Base-by-base conservation (phyloP, 1,140 invertebrate genomes). In the Tetramorium parvispinum region DNA sequence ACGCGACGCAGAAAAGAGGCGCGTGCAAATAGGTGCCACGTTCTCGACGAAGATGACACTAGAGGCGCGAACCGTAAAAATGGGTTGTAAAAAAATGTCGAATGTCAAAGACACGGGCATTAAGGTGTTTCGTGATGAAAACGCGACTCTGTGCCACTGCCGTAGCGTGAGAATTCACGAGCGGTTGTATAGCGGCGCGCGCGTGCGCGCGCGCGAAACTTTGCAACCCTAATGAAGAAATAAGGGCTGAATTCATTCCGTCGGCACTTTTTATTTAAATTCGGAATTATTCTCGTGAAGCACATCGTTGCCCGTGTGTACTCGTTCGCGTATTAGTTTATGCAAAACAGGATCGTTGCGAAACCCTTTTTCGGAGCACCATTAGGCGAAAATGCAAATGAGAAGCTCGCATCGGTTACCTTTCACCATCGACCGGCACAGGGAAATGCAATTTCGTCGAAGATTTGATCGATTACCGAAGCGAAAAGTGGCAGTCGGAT, bases 321-420 rank as follows among this genome's bases (percentile, higher is more conserved):
- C 68, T 83, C 79, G 55, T 75, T 61, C 79, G 79, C 79, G 68
- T 83, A 83, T 83, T 83, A 83, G 79, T 55, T 83, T 83, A 83
- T 83, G 79, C 79, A 83, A 83, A 83, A 68, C 68, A 46, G 43
- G 68, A 53, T 55, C 53, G 79, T 40, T 46, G 79, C 24, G 68
- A 51, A 55, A 59, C 40, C 32, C 53, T 75, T 75, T 83, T 83
- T 83, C 53, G 79, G 68, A 59, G 68, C 79, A 43, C 68, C 79
- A 73, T 83, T 83, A 83, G 79, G 53, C 40, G 79, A 73, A 73
- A 83, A 83, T 83, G 79, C 68, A 83, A 83, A 83, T 83, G 66
- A 32, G 37, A n/a, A 59, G 40, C 53, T 73, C 79, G 79, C 79
- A 59, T 75, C 79, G 68, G 53, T 83, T 83, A 83, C 68, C 79